These are phyloP conservation scores for Montifringilla adamsi DNA, from an alignment of 2,113 vertebrate species.

Conservation along the genomic window DNA sequence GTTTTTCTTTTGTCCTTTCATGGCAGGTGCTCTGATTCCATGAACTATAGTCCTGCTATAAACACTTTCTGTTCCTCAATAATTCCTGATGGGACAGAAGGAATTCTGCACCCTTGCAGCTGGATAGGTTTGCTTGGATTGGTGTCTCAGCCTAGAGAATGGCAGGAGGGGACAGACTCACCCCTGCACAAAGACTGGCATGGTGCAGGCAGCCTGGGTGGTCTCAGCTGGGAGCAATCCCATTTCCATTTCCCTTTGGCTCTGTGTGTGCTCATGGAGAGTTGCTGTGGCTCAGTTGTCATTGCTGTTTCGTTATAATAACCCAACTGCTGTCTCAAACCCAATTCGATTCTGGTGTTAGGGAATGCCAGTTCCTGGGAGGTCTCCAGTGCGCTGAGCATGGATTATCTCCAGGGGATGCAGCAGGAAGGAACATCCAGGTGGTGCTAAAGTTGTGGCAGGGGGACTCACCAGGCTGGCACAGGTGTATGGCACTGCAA, in stretches of 20 bases:
- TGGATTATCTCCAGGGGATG: background rate
- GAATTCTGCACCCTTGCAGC: background rate
- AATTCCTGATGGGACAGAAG: background rate
- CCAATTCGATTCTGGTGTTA: background rate
- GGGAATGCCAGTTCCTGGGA: background rate
- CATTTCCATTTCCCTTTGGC: background rate
- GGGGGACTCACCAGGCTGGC: background rate
- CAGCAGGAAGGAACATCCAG: background rate
- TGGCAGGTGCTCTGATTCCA: background rate
- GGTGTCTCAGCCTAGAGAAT: background rate
- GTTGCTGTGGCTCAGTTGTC: background rate
- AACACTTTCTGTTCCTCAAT: background rate
- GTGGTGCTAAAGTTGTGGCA: background rate
- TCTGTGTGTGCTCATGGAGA: background rate
- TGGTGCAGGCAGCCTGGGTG: background rate
- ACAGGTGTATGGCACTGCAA: background rate
- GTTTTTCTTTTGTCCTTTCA: background rate
- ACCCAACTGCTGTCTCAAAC: rapidly evolving
- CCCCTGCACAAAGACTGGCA: background rate
- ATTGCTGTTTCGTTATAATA: background rate
- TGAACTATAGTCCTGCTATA: background rate
- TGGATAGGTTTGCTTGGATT: background rate
- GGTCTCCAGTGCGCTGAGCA: background rate
- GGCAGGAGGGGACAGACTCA: background rate
- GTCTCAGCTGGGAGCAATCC: background rate